Evolutionary conservation across 2,113 vertebrate genomes (phyloP).

Genomic region (Mirza zaza): DNA sequence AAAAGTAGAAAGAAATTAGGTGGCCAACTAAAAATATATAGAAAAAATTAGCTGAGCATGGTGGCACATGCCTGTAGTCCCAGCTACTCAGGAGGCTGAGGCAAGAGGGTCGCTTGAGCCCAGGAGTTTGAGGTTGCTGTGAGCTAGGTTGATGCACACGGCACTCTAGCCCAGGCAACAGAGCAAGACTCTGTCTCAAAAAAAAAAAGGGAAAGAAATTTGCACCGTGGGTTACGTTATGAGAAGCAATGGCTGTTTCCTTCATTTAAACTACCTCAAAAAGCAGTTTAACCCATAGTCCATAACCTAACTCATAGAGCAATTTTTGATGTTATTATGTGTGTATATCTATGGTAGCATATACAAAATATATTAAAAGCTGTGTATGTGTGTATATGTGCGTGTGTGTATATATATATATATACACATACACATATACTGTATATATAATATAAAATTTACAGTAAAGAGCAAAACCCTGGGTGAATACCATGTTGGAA

Average conservation of each 20-base stretch:
- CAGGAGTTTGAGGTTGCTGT: no score
- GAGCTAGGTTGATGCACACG: no score
- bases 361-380: background rate
- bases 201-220: background rate
- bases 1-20: no score
- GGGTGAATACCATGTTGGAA: background rate
- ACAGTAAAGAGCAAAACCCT: background rate
- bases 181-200: no score
- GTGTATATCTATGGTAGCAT: background rate
- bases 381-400: background rate
- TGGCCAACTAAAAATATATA: no score
- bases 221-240: background rate
- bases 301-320: background rate
- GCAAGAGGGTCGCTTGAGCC: no score
- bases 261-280: background rate
- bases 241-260: background rate
- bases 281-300: background rate
- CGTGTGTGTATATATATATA: background rate
- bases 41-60: no score
- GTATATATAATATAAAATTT: background rate
- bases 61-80: no score
- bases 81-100: no score
- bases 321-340: background rate
- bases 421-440: background rate
- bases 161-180: no score